Percentiles rank a stretch among this genome's conserved stretches.
These are phyloP conservation scores for Apodemus speciosus DNA, from an alignment of 2,113 vertebrate species.

Conservation along the genomic window DNA sequence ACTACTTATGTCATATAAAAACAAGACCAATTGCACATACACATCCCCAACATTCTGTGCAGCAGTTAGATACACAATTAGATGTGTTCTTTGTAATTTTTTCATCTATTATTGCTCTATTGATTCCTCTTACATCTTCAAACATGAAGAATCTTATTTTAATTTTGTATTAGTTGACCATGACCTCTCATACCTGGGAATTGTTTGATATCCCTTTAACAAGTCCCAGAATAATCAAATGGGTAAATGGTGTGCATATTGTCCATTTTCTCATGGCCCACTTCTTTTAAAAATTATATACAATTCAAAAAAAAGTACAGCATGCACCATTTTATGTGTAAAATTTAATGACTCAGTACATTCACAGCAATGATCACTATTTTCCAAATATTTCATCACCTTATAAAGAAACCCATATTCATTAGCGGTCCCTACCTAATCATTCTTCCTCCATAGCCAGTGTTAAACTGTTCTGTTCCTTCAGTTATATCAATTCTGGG, in stretches of 20 bases:
- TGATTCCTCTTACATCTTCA: not conserved
- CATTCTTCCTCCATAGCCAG: not conserved
- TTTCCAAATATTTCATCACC: not conserved
- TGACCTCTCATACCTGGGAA: not conserved
- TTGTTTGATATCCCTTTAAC: not conserved
- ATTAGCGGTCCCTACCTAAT: not conserved
- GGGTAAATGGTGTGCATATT: not conserved
- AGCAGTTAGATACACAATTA: not conserved
- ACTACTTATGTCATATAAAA: not conserved
- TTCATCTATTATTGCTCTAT: not conserved
- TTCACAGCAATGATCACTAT: not conserved
- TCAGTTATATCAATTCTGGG: not conserved
- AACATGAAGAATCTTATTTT: not conserved
- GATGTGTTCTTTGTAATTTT: not conserved
- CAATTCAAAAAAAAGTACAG: not conserved
- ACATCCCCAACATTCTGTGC: not conserved
- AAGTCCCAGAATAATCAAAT: not conserved
- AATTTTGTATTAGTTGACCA: not conserved
- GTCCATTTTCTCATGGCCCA: not conserved
- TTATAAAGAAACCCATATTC: not conserved
- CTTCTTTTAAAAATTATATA: not conserved
- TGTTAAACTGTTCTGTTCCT: not conserved
- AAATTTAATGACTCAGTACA: not conserved
- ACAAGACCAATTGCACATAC: not conserved
- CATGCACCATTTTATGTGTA: not conserved